Percentiles rank a stretch among this genome's conserved stretches.
phyloP scores from a whole-genome alignment of 2,113 vertebrate genomes.

The Myotis brandtii region DNA sequence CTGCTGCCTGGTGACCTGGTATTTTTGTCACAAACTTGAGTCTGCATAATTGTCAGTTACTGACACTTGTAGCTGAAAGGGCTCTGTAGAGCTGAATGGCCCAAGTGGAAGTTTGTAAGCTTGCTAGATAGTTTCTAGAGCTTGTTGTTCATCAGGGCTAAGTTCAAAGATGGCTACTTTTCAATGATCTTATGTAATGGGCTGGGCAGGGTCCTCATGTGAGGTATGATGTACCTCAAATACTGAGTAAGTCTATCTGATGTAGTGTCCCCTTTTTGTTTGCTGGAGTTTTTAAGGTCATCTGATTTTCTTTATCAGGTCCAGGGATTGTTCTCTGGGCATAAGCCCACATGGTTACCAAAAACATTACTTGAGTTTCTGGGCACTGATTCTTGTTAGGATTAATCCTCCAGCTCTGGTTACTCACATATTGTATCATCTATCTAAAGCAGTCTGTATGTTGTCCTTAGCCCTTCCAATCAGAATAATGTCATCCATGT shows the following conservation, averaged over 20 bases:
- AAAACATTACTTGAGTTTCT: background rate
- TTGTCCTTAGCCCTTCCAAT: background rate
- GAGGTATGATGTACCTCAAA: background rate
- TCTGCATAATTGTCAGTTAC: background rate
- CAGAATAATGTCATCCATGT: slow-evolving; percentile 5
- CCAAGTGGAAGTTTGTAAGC: background rate
- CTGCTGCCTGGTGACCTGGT: background rate
- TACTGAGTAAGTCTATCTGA: background rate
- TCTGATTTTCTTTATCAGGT: background rate
- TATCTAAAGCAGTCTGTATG: background rate
- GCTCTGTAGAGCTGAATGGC: background rate
- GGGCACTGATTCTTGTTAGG: background rate
- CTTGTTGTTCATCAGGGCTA: background rate
- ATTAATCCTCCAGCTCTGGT: background rate
- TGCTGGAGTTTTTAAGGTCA: background rate
- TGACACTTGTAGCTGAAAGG: background rate
- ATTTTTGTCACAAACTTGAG: background rate
- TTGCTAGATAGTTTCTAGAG: background rate
- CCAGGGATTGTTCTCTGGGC: slow-evolving; percentile 2
- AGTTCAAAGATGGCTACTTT: background rate
- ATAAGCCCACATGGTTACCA: background rate
- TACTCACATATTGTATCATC: background rate
- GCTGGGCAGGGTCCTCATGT: background rate
- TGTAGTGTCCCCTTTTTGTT: background rate
- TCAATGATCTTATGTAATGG: background rate